A percentile compares a stretch with the other conserved stretches of the same genome.
phyloP scores from a whole-genome alignment of 2,888 invertebrate species.

The Norana najaformis region DNA sequence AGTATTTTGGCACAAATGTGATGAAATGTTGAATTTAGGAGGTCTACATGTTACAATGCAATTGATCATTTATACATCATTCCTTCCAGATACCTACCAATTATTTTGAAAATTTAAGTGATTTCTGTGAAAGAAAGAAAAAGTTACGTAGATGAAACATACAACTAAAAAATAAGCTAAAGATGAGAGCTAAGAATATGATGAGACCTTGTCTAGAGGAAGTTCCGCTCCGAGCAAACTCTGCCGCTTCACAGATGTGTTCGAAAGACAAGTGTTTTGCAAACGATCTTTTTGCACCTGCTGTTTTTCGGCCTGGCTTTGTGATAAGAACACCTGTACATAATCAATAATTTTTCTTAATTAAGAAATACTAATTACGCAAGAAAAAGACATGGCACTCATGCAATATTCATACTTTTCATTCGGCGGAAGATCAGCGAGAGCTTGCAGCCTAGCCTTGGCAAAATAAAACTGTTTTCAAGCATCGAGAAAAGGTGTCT shows the following conservation, averaged over 20 bases:
- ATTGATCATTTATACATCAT: not conserved
- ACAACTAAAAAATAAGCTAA: not conserved
- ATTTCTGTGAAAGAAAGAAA: not conserved
- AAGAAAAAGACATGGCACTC: not conserved
- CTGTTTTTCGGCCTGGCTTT: conserved; percentile 8
- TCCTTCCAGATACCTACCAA: not conserved
- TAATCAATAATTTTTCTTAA: not conserved
- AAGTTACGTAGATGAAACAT: not conserved
- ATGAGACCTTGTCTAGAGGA: not conserved
- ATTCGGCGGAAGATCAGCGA: not conserved
- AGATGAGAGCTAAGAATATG: not conserved
- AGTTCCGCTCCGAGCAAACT: conserved; percentile 53
- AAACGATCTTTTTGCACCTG: conserved; percentile 33
- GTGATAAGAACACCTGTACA: not conserved
- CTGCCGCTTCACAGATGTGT: conserved; percentile 61
- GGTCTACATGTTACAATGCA: too few relatives aligned
- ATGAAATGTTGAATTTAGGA: not conserved
- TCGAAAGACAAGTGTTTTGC: conserved; percentile 60
- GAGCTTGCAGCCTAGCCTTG: not conserved
- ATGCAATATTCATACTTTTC: not conserved
- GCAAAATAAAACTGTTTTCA: not conserved
- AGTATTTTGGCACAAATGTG: not conserved
- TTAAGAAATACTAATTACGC: not conserved
- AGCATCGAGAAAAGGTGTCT: not conserved
- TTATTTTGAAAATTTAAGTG: not conserved